Base-by-base conservation (phyloP, 1,140 invertebrate species). In the Metaphire vulgaris region DNA sequence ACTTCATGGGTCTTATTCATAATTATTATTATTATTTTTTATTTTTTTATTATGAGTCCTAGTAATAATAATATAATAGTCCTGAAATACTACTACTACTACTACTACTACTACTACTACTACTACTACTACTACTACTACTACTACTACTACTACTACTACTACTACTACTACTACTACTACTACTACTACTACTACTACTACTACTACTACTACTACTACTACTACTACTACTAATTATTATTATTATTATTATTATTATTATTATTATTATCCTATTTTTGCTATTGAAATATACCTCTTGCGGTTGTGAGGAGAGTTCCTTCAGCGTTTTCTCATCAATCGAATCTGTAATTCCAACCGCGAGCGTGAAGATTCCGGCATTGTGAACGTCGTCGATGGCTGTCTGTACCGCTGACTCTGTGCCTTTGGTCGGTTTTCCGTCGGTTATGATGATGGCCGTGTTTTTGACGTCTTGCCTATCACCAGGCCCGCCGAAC, bases 401-500 rank as follows among this genome's bases (percentile, higher is more conserved):
- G 29, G 34, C 74, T 12, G 29, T n/a, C 31, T 66, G 56, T 2
- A 68, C 41, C 6, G 1, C 21, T 21, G 31, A 28, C 31, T 26
- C 26, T 1, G 67, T 32, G n/a, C 64, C n/a, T 15, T n/a, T n/a
- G 56, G 74, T 74, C 0, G 74, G 56, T n/a, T 66, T 74, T 16
- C 74, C 74, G 64, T 74, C 74, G 1, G 74, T 74, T 33, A 74
- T 74, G 74, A 74, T 68, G 29, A 74, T 30, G 64, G 64, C 74
- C 28, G 67, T n/a, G 31, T 78, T 78, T 21, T 28, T 14, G 6
- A 69, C 70, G 26, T 76, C 77, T n/a, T 68, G 70, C 12, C 77
- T 66, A 28, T 78, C 74, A 14, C 77, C 77, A 28, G n/a, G 15
- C 64, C 2, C 33, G 1, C 30, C 33, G 64, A 74, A 74, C 56